Evolutionary conservation across 92 coral and sea anemone species (phyloP), one percentile per base, ranked within the genome.

Genomic region (Phenganax subtilis): DNA sequence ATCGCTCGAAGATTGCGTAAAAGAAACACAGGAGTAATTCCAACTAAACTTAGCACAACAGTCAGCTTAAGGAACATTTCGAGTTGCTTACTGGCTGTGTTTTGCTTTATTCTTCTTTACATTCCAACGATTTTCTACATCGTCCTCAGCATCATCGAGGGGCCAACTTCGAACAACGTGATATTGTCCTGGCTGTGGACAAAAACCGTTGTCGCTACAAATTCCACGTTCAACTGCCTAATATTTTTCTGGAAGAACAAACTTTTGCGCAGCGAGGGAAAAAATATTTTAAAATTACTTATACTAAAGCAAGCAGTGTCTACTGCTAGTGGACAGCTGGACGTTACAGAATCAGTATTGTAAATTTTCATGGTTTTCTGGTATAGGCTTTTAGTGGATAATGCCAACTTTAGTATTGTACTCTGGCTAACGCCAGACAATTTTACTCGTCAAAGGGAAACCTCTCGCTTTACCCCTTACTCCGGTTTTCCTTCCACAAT

Each of bases 181-280:
- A 75, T n/a, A 55, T 31, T 54, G 29, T 75, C 73, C 54, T 68
- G 73, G 73, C 64, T 75, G 28, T 55, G 58, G 61, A 73, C 58
- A 73, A 73, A 53, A 55, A 73, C 77, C 37, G 16, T 73, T 10
- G 16, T 73, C 25, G 12, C 61, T 6, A 55, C 61, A 30, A 73
- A 73, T 73, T 55, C 60, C 16, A 73, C 59, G 12, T 73, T 73
- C 12, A 73, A 73, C 61, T 73, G 59, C 11, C 31, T 73, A 7
- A 55, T 73, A 73, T 73, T 73, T 17, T 75, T 75, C 64, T 75
- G 80, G 80, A 75, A 59, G 52, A 55, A 75, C 59, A 75, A 59
- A 12, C 28, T 59, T 17, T 25, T 75, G 31, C 61, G 80, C 9
- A 55, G 47, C 2, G 80, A 75, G 52, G 80, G 64, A 27, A 9